Conservation (phyloP, 2,888 invertebrate genomes). For the Tenthredo distinguenda region DNA sequence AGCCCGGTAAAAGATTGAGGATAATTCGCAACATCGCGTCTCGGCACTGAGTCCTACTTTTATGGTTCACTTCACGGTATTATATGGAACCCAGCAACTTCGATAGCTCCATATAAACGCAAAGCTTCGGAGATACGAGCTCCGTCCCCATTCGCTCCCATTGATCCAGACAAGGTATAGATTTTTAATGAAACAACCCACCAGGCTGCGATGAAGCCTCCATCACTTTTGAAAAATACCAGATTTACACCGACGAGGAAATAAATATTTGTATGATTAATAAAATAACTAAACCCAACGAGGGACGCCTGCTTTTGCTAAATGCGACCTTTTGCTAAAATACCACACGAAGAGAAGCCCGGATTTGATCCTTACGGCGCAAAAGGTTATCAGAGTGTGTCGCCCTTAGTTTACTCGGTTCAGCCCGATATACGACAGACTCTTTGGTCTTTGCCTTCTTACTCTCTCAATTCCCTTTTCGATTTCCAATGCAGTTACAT, state of each 20-base stretch:
- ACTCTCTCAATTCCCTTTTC: background rate
- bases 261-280: background rate
- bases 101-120: conserved; percentile 1
- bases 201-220: background rate
- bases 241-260: background rate
- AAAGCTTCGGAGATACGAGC: background rate
- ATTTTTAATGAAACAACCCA: background rate
- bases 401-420: background rate
- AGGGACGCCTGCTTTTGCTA: background rate
- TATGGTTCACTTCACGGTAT: background rate
- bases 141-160: background rate
- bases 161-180: background rate
- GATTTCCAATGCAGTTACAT: background rate
- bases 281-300: background rate
- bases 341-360: background rate
- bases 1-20: conserved; percentile 32
- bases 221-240: background rate
- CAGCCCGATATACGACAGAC: background rate
- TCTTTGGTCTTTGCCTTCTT: background rate
- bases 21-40: conserved; percentile 13
- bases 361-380: background rate
- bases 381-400: conserved; percentile 8
- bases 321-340: background rate
- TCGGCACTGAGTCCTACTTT: background rate
- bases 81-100: background rate